Percentiles rank a stretch among this genome's conserved stretches.
phyloP scores from a whole-genome alignment of 2,113 vertebrate species.

The Gymnocephalus cernua region DNA sequence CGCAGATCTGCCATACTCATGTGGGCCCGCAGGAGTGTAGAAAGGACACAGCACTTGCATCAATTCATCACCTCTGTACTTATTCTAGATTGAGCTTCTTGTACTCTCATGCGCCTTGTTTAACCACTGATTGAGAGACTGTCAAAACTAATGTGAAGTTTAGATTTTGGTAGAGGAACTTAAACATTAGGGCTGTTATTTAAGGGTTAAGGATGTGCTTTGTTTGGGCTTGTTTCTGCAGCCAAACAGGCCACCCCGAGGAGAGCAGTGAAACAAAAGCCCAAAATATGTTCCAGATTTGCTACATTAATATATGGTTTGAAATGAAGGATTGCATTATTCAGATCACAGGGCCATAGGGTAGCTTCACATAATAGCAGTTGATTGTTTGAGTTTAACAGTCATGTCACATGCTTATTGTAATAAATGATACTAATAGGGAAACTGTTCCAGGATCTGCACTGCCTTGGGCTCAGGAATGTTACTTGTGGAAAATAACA shows the following conservation, averaged over 20 bases:
- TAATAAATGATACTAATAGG: constrained; percentile 18
- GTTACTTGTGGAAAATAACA: constrained; percentile 7
- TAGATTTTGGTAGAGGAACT: background rate
- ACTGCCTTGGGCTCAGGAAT: constrained; percentile 4
- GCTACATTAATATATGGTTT: constrained; percentile 13
- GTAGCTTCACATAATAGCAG: constrained; percentile 3
- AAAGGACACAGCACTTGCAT: constrained; percentile 22
- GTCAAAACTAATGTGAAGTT: constrained; percentile 26
- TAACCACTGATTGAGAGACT: constrained; percentile 22
- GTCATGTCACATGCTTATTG: constrained; percentile 17
- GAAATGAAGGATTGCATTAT: constrained; percentile 22
- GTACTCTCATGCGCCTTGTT: constrained; percentile 31
- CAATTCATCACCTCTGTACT: background rate
- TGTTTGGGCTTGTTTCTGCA: background rate
- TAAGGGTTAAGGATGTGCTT: constrained; percentile 10
- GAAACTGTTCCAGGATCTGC: constrained; percentile 8
- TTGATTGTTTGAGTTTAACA: background rate
- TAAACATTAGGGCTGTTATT: background rate
- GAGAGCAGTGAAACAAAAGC: background rate
- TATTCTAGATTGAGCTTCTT: constrained; percentile 26
- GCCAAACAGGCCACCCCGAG: background rate
- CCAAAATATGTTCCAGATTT: background rate
- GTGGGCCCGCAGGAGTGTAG: constrained; percentile 25
- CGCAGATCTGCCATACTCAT: constrained; percentile 13
- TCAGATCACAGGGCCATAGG: constrained; percentile 6